These are phyloP conservation scores for Ptilodon capucinus DNA, from an alignment of 2,888 invertebrate genomes.

Conservation along the genomic window DNA sequence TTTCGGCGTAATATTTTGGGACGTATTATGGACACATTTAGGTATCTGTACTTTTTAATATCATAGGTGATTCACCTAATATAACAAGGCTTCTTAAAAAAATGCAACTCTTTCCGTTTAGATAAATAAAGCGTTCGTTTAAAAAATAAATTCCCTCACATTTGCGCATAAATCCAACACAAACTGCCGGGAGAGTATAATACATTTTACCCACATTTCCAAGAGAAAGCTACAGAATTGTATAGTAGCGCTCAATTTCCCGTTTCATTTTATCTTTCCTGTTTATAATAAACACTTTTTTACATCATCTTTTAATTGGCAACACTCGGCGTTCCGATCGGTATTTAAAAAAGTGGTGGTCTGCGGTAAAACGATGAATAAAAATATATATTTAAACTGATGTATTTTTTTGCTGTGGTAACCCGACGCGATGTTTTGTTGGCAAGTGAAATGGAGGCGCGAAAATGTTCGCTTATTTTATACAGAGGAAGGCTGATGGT, in stretches of 20 bases:
- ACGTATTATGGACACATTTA: too few species aligned
- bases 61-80: too few species aligned
- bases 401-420: constrained; percentile 3
- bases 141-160: constrained; percentile 20
- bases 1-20: too few species aligned
- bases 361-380: constrained; percentile 15
- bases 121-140: constrained; percentile 10
- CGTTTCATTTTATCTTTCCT: constrained; percentile 10
- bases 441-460: constrained; percentile 7
- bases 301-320: constrained; percentile 20
- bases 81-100: too few species aligned
- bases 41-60: too few species aligned
- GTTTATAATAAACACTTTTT: constrained; percentile 3
- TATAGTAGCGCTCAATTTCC: constrained; percentile 17
- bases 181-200: constrained; percentile 12
- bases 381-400: neutral
- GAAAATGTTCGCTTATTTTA: constrained; percentile 12
- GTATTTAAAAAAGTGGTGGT: constrained; percentile 14
- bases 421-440: constrained; percentile 5
- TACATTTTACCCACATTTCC: constrained; percentile 21
- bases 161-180: constrained; percentile 21
- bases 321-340: constrained; percentile 14
- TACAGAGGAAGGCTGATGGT: neutral
- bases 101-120: neutral
- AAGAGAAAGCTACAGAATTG: constrained; percentile 13